A percentile compares a stretch with the other conserved stretches of the same genome.
These are phyloP conservation scores for Euplexia lucipara DNA, from an alignment of 2,888 invertebrate genomes.

Conservation along the genomic window DNA sequence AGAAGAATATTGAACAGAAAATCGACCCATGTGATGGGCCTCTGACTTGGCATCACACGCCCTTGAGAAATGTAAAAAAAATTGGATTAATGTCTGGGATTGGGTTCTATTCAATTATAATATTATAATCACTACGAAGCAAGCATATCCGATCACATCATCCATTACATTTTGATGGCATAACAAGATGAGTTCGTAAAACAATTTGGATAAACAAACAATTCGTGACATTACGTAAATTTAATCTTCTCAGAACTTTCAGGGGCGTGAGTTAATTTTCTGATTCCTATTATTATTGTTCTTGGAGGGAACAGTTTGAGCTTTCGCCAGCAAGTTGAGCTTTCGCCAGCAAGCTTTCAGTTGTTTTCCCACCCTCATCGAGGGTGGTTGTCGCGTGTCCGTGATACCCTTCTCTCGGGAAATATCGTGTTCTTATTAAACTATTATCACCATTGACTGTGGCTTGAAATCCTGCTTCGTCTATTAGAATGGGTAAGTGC, in stretches of 20 bases:
- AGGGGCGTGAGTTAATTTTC: constrained; percentile 17
- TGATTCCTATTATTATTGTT: neutral
- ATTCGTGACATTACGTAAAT: neutral
- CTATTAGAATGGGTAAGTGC: constrained; percentile 42
- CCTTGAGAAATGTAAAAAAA: too few relatives aligned
- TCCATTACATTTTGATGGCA: neutral
- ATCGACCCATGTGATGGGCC: too few relatives aligned
- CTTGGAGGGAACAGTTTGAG: constrained; percentile 40
- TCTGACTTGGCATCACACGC: too few relatives aligned
- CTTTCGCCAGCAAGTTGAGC: too few relatives aligned
- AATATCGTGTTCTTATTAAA: constrained; percentile 24
- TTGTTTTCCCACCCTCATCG: constrained; percentile 59
- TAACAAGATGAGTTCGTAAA: neutral
- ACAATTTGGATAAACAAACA: neutral
- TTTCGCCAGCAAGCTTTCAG: constrained; percentile 56
- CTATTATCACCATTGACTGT: neutral
- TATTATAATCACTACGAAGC: too few relatives aligned
- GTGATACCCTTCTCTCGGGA: neutral
- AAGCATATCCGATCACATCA: too few relatives aligned
- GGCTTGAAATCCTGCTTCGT: neutral
- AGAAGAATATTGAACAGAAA: too few relatives aligned
- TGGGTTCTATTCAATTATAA: too few relatives aligned
- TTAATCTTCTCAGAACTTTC: neutral
- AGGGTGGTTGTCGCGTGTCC: constrained; percentile 58
- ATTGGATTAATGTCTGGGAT: too few relatives aligned